Base-by-base conservation (phyloP, 1,140 invertebrate genomes). In the Anoplophora glabripennis region DNA sequence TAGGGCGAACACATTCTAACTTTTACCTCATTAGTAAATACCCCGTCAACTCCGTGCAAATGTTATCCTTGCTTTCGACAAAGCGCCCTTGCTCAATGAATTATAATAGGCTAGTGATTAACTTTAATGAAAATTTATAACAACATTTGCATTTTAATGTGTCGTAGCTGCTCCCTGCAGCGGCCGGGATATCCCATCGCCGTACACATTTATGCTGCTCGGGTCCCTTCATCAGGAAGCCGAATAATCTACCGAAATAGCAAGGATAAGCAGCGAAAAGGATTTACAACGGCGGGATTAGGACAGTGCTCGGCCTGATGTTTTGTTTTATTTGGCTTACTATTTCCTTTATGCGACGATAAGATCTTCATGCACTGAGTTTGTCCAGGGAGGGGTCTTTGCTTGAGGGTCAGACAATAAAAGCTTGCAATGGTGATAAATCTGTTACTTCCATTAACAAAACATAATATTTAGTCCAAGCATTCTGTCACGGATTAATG, bases 61-160 rank as follows among this genome's bases (percentile, higher is more conserved):
- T 28, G 21, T 28, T 28, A 28, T 28, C 21, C 21, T 28, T 42
- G 17, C 17, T 4, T 42, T n/a, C 41, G 41, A 42, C 41, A 42
- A 42, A 42, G 17, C 14, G 12, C 14, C 12, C 41, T 17, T 42
- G 17, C 17, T 17, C 41, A 42, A 42, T 42, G 41, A 42, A 42
- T 42, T 42, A 42, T 42, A 42, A 42, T 42, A 42, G 5, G 5
- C 41, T 17, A 42, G 41, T 42, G 41, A 42, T 42, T 42, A 42
- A 7, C 41, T 42, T 42, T 17, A 42, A 42, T 42, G 41, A 42
- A 42, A 42, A 42, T 42, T 42, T 17, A n/a, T 9, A 12, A 42
- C 41, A 15, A 15, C 17, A 42, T 42, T 42, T 42, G 41, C 41
- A 42, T 42, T 15, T 42, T 42, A 42, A 42, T 42, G 41, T 42